Conservation (phyloP, 1,140 invertebrate species). For the Cherax destructor region DNA sequence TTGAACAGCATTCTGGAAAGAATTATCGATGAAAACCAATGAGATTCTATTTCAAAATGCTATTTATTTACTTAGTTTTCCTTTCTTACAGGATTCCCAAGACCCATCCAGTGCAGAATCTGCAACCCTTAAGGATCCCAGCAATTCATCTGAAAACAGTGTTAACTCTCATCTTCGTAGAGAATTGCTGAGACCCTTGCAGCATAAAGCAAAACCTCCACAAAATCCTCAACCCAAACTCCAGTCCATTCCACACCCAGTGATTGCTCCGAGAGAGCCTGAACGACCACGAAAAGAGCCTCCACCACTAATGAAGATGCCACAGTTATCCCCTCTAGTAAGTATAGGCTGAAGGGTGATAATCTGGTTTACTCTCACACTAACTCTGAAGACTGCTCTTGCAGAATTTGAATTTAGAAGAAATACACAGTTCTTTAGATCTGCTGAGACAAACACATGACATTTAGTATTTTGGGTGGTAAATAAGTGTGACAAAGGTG, state of each 20-base stretch:
- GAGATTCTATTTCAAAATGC: too few relatives aligned
- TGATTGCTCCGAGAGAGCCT: conserved; percentile 1
- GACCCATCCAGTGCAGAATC: background rate
- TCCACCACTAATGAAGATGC: conserved; percentile 47
- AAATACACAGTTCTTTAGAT: too few relatives aligned
- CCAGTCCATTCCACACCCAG: conserved; percentile 12
- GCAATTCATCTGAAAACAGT: background rate
- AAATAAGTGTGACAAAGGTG: too few relatives aligned
- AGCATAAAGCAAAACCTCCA: background rate
- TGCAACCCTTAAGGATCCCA: background rate
- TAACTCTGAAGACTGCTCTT: too few relatives aligned
- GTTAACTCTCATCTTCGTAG: conserved; percentile 33
- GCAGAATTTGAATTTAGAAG: too few relatives aligned
- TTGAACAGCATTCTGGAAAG: too few relatives aligned
- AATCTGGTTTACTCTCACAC: too few relatives aligned
- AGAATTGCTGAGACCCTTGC: conserved; percentile 19
- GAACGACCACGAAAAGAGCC: background rate
- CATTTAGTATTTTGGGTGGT: too few relatives aligned
- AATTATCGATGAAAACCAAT: too few relatives aligned
- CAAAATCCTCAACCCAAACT: background rate
- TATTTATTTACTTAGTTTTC: background rate
- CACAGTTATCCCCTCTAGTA: background rate
- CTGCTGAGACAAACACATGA: too few relatives aligned
- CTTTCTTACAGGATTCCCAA: background rate
- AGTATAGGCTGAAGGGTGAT: too few relatives aligned